Conservation (phyloP, 1,140 invertebrate genomes). For the Lepidostoma basale region DNA sequence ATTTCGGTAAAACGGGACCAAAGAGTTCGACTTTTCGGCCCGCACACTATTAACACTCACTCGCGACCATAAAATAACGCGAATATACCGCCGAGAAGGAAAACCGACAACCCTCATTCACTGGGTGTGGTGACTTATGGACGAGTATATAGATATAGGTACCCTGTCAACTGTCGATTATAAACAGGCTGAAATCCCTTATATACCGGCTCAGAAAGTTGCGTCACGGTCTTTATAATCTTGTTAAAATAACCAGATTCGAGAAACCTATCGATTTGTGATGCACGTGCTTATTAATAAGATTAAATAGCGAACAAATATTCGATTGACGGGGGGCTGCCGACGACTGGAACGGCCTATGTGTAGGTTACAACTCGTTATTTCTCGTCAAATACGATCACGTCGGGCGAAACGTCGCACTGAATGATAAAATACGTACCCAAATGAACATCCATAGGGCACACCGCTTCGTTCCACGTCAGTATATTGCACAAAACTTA, state of each 20-base stretch:
- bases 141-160: conserved; percentile 62
- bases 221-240: conserved; percentile 59
- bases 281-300: conserved; percentile 62
- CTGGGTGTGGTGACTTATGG: conserved; percentile 64
- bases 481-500: conserved; percentile 62
- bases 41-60: conserved; percentile 31
- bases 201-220: conserved; percentile 61
- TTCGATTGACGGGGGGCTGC: conserved; percentile 61
- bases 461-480: conserved; percentile 60
- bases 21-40: neutral
- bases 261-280: conserved; percentile 61
- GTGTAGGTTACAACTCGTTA: conserved; percentile 61
- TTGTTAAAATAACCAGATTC: conserved; percentile 63
- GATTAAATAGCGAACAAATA: conserved; percentile 63
- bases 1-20: conserved; percentile 16
- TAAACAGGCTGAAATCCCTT: conserved; percentile 63
- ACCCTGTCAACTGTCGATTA: conserved; percentile 63
- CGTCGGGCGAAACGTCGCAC: conserved; percentile 48
- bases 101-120: conserved; percentile 62
- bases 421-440: conserved; percentile 59
- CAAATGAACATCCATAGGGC: conserved; percentile 63
- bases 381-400: conserved; percentile 47
- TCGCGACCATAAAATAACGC: conserved; percentile 52
- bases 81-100: conserved; percentile 41
- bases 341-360: conserved; percentile 63